phyloP scores from a whole-genome alignment of 2,888 invertebrate species.

The Charanyca ferruginea region DNA sequence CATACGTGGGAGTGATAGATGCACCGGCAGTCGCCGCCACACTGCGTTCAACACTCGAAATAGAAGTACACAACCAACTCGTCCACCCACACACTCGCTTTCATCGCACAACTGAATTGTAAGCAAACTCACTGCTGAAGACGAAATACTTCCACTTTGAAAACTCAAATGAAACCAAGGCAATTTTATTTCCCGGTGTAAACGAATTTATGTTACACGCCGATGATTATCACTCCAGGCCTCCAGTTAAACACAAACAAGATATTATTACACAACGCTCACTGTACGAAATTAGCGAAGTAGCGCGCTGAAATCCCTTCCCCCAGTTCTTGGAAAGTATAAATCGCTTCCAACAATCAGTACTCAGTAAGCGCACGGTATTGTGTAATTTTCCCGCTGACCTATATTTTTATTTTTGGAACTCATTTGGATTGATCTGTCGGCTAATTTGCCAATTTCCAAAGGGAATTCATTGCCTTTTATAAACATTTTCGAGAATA shows the following conservation, averaged over 20 bases:
- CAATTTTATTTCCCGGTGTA: slow-evolving; percentile 33
- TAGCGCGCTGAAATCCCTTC: slow-evolving; percentile 68
- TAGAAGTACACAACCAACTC: slow-evolving; percentile 63
- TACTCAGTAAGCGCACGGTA: slow-evolving; percentile 60
- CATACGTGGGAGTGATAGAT: slow-evolving; percentile 76
- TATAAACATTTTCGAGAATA: slow-evolving; percentile 48
- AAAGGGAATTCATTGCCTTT: slow-evolving; percentile 42
- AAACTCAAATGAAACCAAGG: slow-evolving; percentile 31
- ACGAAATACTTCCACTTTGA: slow-evolving; percentile 35
- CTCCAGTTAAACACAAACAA: slow-evolving; percentile 45
- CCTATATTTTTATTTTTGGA: slow-evolving; percentile 59
- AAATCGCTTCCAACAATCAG: slow-evolving; percentile 70
- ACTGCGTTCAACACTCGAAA: slow-evolving; percentile 55
- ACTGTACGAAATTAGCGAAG: slow-evolving; percentile 69
- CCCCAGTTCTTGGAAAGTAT: slow-evolving; percentile 69
- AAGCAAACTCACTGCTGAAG: slow-evolving; percentile 36
- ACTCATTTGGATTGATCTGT: slow-evolving; percentile 39
- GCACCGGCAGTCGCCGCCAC: slow-evolving; percentile 63
- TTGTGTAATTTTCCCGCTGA: slow-evolving; percentile 66
- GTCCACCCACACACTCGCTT: slow-evolving; percentile 75
- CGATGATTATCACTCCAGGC: slow-evolving; percentile 41
- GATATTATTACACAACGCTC: slow-evolving; percentile 63
- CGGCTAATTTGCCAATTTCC: slow-evolving; percentile 21
- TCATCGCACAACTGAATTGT: slow-evolving; percentile 59
- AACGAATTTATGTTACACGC: slow-evolving; percentile 33